Base-by-base conservation (phyloP, 2,113 vertebrate species). In the Ageneiosus marmoratus region DNA sequence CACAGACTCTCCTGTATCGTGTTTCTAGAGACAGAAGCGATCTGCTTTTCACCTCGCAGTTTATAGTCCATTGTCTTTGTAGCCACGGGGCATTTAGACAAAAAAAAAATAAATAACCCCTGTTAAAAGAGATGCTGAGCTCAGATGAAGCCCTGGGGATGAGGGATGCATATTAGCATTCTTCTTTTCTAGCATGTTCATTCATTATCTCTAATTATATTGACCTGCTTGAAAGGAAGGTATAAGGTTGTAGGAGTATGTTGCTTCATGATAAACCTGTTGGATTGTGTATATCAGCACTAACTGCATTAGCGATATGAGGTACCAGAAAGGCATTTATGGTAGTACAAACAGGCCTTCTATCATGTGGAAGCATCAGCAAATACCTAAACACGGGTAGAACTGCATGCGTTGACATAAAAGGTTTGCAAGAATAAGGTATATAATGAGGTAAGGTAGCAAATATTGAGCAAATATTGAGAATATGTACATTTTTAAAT, bases 21-120 rank as follows among this genome's bases (percentile, higher is more conserved):
- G 81, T 80, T 81, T 50, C 80, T 70, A 75, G 75, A 81, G 84
- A 79, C 58, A 46, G 88, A 83, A 83, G 84, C 75, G 70, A 63
- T 79, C 37, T 32, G 53, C 46, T 80, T 85, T 82, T 83, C 83
- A 79, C 44, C 81, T 65, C 80, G n/a, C 77, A 48, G 77, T 73
- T 70, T 75, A 77, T 70, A 41, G 46, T 37, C 60, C 80, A 87
- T 86, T 87, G 86, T 89, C 87, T 83, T 41, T 69, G n/a, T 20
- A 48, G 78, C 87, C 76, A 83, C 60, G 16, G 70, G 86, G 69
- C 74, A 82, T 87, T 84, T 72, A 48, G 60, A 80, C 37, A 65
- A 50, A 50, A 50, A 48, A 46, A 48, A 72, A 73, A 20, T 34
- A 75, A 78, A n/a, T n/a, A n/a, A n/a, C n/a, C n/a, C 79, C 82